Evolutionary conservation across 2,113 vertebrate species (phyloP).

Genomic region (Onychorhynchus coronatus): DNA sequence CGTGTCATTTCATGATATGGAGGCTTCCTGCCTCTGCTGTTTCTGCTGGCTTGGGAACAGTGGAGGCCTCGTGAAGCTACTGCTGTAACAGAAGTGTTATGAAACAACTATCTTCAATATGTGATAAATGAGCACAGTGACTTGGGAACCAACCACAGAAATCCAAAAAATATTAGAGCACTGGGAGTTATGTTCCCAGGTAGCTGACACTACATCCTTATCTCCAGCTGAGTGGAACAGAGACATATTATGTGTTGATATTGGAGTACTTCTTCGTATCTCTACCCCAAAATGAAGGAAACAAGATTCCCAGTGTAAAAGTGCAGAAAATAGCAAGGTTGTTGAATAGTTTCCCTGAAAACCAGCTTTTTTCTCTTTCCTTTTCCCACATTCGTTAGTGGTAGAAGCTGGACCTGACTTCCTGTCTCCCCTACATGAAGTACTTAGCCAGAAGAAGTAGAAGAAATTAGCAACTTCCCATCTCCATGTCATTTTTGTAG

Average conservation of each 20-base stretch:
- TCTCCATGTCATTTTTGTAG: not conserved
- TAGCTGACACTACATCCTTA: not conserved
- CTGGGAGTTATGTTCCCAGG: not conserved
- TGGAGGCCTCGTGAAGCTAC: not conserved
- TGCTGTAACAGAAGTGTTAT: not conserved
- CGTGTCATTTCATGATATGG: not conserved
- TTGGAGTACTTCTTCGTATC: not conserved
- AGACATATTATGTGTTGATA: not conserved
- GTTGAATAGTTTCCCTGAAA: not conserved
- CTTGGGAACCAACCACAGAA: not conserved
- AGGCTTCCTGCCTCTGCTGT: not conserved
- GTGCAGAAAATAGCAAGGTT: not conserved
- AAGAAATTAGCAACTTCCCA: not conserved
- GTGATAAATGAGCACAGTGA: constrained; percentile 14
- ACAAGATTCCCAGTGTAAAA: not conserved
- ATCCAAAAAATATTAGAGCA: not conserved
- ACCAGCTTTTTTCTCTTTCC: not conserved
- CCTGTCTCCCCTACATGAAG: not conserved
- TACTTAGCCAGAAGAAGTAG: not conserved
- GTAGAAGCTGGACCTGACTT: not conserved
- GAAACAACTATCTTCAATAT: not conserved
- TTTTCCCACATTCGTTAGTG: not conserved
- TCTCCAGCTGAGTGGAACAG: not conserved
- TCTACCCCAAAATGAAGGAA: not conserved
- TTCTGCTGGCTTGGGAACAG: not conserved